Evolutionary conservation across 2,113 vertebrate genomes (phyloP).

Genomic region (Pseudorectes ferrugineus): DNA sequence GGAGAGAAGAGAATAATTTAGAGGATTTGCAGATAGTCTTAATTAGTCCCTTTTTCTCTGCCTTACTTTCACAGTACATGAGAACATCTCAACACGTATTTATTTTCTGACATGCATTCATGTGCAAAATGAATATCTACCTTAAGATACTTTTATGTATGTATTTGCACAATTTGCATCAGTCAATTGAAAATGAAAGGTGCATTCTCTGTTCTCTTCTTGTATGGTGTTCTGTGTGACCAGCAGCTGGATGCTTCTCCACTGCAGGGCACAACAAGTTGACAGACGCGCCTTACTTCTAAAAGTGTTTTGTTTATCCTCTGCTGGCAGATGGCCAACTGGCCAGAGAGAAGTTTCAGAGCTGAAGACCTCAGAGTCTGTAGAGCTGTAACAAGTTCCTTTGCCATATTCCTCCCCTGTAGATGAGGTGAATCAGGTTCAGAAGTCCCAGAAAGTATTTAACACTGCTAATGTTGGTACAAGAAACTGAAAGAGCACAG

Average conservation of each 20-base stretch:
- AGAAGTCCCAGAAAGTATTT: not conserved
- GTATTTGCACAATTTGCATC: not conserved
- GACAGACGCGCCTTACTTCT: not conserved
- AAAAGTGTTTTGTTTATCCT: not conserved
- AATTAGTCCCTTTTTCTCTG: not conserved
- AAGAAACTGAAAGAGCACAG: not conserved
- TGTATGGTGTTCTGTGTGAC: not conserved
- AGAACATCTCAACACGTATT: not conserved
- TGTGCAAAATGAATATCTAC: not conserved
- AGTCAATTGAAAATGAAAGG: not conserved
- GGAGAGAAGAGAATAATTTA: not conserved
- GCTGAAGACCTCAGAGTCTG: not conserved
- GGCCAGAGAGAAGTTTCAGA: not conserved
- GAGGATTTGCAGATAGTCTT: not conserved
- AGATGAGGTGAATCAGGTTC: not conserved
- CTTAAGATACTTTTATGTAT: not conserved
- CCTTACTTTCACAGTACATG: not conserved
- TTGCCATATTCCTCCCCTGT: not conserved
- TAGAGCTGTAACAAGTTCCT: not conserved
- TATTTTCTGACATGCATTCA: not conserved
- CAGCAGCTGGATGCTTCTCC: not conserved
- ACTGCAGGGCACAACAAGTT: not conserved
- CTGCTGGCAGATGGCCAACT: not conserved
- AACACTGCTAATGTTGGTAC: not conserved
- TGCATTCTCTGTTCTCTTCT: not conserved